A percentile compares a stretch with the other conserved stretches of the same genome.
These are phyloP conservation scores for Andrena cerasifolii DNA, from an alignment of 1,140 invertebrate genomes.

Conservation along the genomic window DNA sequence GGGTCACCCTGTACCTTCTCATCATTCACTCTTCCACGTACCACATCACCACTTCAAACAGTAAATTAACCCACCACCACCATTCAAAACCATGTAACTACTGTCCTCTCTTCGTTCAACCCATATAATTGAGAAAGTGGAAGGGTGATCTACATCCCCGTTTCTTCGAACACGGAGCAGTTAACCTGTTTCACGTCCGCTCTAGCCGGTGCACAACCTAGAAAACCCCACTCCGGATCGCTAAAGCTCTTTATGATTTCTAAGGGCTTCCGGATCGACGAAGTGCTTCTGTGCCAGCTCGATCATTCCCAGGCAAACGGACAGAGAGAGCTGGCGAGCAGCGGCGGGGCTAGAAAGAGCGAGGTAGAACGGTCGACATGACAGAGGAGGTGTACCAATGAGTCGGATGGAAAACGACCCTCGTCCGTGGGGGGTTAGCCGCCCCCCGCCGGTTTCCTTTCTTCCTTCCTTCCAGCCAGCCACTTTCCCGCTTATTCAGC, in stretches of 20 bases:
- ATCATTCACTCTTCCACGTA: too few species aligned
- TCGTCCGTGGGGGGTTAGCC: constrained; percentile 55
- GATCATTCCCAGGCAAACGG: not conserved
- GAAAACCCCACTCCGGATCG: constrained; percentile 19
- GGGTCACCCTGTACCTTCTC: too few species aligned
- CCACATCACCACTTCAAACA: too few species aligned
- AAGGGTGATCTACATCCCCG: not conserved
- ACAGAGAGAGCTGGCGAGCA: constrained; percentile 8
- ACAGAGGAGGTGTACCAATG: constrained; percentile 64
- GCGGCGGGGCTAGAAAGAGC: constrained; percentile 7
- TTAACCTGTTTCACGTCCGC: not conserved
- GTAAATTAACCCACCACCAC: too few species aligned
- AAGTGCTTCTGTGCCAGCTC: constrained; percentile 14
- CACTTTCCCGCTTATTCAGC: constrained; percentile 83
- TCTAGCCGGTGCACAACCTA: not conserved
- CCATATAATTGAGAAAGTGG: not conserved
- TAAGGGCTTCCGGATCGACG: constrained; percentile 44
- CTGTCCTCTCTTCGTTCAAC: not conserved
- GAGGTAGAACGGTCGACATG: constrained; percentile 50
- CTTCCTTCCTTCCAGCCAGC: constrained; percentile 67
- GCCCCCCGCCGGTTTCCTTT: constrained; percentile 61
- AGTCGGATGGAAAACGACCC: constrained; percentile 67
- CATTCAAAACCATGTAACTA: too few species aligned
- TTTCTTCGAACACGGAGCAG: not conserved
- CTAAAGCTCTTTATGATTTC: constrained; percentile 51